A percentile compares a stretch with the other conserved stretches of the same genome.
Evolutionary conservation across 2,113 vertebrate genomes (phyloP).

Genomic region (Choloepus hoffmanni): DNA sequence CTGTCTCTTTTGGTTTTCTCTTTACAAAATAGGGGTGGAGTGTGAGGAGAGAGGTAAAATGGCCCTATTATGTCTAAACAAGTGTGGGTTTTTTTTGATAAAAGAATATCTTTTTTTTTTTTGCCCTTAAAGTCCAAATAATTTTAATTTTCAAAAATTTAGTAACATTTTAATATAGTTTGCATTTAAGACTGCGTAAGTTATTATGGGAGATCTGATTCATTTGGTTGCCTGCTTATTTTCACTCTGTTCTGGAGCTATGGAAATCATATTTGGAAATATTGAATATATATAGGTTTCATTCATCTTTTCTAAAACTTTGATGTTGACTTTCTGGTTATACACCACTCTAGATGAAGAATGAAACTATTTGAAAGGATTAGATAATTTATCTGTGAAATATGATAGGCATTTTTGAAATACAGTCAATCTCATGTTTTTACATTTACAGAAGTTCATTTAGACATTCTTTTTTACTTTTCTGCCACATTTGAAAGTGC

Average conservation of each 20-base stretch:
- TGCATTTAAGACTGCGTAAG: conserved; percentile 37
- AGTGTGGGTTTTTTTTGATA: neutral
- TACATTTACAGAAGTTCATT: conserved; percentile 7
- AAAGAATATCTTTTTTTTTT: neutral
- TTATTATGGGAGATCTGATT: conserved; percentile 66
- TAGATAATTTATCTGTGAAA: conserved; percentile 24
- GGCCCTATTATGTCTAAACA: neutral
- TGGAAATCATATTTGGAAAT: conserved; percentile 59
- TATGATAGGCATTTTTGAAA: conserved; percentile 6
- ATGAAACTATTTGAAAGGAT: conserved; percentile 39
- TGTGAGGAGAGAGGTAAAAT: neutral
- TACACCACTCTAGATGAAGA: conserved; percentile 25
- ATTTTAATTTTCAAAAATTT: conserved; percentile 43
- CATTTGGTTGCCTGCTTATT: conserved; percentile 65
- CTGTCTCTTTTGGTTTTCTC: conserved; percentile 4
- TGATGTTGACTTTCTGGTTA: conserved; percentile 23
- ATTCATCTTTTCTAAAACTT: conserved; percentile 65
- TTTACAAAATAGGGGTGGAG: conserved; percentile 15
- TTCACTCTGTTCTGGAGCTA: conserved; percentile 61
- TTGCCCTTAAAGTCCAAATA: conserved; percentile 10
- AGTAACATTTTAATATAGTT: conserved; percentile 34
- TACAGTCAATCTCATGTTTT: conserved; percentile 27
- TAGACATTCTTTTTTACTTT: neutral
- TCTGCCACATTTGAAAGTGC: neutral
- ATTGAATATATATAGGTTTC: conserved; percentile 38